phyloP scores from a whole-genome alignment of 2,113 vertebrate genomes.

The Otocyon megalotis region DNA sequence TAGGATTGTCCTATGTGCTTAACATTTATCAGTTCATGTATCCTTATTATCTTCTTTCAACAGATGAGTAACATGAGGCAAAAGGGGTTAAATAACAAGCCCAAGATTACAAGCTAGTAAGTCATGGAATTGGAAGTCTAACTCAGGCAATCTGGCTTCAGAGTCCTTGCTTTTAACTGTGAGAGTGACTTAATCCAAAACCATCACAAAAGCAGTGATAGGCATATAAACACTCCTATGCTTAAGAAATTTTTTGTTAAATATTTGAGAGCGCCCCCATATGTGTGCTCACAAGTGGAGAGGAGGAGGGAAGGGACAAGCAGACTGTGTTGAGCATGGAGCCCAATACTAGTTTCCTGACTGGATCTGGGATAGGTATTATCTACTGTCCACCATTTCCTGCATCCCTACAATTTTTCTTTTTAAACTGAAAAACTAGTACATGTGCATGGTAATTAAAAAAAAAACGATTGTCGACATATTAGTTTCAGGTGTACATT shows the following conservation, averaged over 20 bases:
- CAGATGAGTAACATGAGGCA: neutral
- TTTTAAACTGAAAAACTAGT: constrained; percentile 30
- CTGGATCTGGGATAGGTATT: neutral
- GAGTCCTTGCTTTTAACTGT: neutral
- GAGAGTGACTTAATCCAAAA: neutral
- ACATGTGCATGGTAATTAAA: neutral
- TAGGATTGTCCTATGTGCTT: neutral
- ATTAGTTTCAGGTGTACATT: neutral
- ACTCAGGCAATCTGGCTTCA: neutral
- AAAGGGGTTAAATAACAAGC: neutral
- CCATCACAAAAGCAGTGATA: neutral
- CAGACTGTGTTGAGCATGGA: too few relatives aligned
- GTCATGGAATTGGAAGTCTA: neutral
- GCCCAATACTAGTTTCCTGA: neutral
- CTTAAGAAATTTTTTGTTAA: neutral
- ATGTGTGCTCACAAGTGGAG: too few relatives aligned
- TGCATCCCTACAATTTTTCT: neutral
- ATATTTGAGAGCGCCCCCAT: too few relatives aligned
- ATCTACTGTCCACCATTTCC: neutral
- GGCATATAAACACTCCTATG: neutral
- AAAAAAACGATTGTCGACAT: neutral
- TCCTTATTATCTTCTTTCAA: constrained; percentile 7
- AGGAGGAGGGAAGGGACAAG: too few relatives aligned
- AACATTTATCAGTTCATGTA: neutral
- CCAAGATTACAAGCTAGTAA: neutral